phyloP scores from a whole-genome alignment of 2,888 invertebrate genomes.

The Eupithecia abbreviata region DNA sequence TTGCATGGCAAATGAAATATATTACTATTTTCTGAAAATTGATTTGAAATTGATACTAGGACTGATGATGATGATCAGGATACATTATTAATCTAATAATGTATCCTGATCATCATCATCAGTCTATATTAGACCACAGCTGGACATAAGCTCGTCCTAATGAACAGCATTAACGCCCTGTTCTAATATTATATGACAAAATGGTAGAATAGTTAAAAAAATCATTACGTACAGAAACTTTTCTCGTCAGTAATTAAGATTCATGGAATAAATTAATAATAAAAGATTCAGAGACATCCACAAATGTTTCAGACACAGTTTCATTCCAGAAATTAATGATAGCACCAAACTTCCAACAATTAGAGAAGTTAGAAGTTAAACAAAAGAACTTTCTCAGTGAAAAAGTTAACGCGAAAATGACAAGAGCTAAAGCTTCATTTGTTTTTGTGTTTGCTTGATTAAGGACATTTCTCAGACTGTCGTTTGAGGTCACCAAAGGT shows the following conservation, averaged over 20 bases:
- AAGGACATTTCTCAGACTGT: background rate
- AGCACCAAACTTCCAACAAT: conserved; percentile 32
- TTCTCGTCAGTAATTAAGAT: conserved; percentile 10
- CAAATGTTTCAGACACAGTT: conserved; percentile 35
- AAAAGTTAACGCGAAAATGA: background rate
- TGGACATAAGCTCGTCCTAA: background rate
- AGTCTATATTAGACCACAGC: background rate
- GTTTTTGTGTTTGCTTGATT: background rate
- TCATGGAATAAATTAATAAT: conserved; percentile 18
- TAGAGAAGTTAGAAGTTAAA: conserved; percentile 15
- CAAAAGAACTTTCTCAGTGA: background rate
- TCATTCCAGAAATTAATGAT: conserved; percentile 36
- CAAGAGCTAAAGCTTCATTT: background rate
- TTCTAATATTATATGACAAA: background rate
- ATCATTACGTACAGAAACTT: background rate
- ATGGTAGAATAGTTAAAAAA: background rate
- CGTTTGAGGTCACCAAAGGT: background rate
- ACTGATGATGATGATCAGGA: too few species aligned
- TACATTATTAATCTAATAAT: too few species aligned
- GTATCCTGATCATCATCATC: too few species aligned
- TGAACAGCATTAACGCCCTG: background rate
- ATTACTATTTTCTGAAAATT: too few species aligned
- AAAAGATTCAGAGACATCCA: conserved; percentile 15
- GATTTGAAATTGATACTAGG: too few species aligned
- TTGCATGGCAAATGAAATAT: background rate